phyloP scores from a whole-genome alignment of 2,888 invertebrate species.

The Fragum sueziense region DNA sequence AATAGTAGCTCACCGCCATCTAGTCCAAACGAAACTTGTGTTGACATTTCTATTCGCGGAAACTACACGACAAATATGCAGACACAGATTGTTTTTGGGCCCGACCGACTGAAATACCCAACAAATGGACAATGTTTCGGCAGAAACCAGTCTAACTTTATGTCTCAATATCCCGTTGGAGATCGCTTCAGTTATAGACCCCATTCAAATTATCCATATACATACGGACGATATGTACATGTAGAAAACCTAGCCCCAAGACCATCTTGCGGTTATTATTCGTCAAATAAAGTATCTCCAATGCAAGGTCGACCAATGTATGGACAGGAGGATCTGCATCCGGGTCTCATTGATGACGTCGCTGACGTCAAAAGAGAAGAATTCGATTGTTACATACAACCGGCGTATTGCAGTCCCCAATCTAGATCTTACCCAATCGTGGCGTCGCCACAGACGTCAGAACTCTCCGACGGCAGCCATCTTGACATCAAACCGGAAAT shows the following conservation, averaged over 20 bases:
- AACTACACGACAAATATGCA: not conserved
- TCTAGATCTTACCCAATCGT: not conserved
- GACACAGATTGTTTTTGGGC: not conserved
- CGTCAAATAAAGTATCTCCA: not conserved
- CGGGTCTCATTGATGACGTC: conserved; percentile 24
- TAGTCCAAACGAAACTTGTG: not conserved
- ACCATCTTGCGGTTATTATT: not conserved
- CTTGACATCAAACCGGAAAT: conserved; percentile 3
- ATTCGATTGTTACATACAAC: conserved; percentile 32
- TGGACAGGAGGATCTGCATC: not conserved
- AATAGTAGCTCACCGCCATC: conserved; percentile 4
- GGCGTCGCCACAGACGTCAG: conserved; percentile 1
- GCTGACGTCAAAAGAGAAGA: conserved; percentile 28
- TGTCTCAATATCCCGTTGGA: not conserved
- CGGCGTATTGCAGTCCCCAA: not conserved
- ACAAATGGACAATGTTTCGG: not conserved
- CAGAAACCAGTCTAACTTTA: not conserved
- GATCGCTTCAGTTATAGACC: not conserved
- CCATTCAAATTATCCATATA: not conserved
- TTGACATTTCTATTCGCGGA: not conserved
- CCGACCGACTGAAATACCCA: not conserved
- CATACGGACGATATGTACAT: not conserved
- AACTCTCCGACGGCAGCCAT: not conserved
- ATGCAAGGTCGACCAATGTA: not conserved
- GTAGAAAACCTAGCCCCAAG: not conserved